Evolutionary conservation across 53 echinoderm and acorn worm species (phyloP).

Genomic region (Apostichopus leukothele): DNA sequence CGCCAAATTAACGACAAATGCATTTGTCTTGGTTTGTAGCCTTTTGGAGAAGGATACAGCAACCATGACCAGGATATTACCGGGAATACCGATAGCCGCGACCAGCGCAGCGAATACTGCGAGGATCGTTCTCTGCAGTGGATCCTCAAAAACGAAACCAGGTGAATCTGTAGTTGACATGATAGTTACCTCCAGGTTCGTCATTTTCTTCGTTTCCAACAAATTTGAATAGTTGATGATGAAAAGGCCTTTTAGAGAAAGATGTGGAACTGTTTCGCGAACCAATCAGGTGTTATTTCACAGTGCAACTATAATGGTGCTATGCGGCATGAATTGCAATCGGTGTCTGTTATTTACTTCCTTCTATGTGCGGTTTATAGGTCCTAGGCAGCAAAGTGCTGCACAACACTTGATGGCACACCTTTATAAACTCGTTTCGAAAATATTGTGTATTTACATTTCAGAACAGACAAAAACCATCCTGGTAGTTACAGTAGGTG

Average conservation of each 20-base stretch:
- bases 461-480: too few relatives aligned
- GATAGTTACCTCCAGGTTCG: neutral
- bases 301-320: neutral
- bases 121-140: conserved; percentile 65
- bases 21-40: conserved; percentile 85
- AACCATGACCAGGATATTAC: conserved; percentile 75
- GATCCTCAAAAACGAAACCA: conserved; percentile 62
- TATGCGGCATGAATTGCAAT: too few relatives aligned
- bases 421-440: too few relatives aligned
- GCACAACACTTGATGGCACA: too few relatives aligned
- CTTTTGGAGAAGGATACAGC: conserved; percentile 74
- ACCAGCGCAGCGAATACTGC: conserved; percentile 57
- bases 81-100: conserved; percentile 60
- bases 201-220: neutral
- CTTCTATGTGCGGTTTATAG: too few relatives aligned
- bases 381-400: too few relatives aligned
- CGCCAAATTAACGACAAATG: conserved; percentile 91
- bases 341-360: too few relatives aligned
- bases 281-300: neutral
- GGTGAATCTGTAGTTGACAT: neutral
- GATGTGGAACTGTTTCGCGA: neutral
- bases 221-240: neutral
- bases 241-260: neutral
- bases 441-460: too few relatives aligned
- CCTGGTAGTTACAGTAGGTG: too few relatives aligned